A percentile compares a stretch with the other conserved stretches of the same genome.
These are phyloP conservation scores for Coregonus clupeaformis DNA, from an alignment of 2,113 vertebrate genomes.

Conservation along the genomic window DNA sequence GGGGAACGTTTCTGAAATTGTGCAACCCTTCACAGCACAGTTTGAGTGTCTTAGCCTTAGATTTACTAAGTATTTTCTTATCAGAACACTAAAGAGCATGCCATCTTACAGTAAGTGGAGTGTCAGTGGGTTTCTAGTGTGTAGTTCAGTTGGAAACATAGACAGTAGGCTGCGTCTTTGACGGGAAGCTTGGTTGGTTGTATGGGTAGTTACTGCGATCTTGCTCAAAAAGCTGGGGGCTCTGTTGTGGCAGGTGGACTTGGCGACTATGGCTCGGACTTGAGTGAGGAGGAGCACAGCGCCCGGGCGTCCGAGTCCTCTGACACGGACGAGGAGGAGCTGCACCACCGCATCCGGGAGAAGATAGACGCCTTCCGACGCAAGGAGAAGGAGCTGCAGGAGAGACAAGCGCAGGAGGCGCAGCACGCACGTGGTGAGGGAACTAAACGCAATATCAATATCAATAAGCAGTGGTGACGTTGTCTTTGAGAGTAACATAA, in stretches of 20 bases:
- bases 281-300: constrained; percentile 91
- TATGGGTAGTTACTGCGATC: constrained; percentile 20
- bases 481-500: neutral
- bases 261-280: constrained; percentile 97
- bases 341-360: constrained; percentile 93
- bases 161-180: neutral
- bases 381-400: constrained; percentile 93
- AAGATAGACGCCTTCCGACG: constrained; percentile 98
- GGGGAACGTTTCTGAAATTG: no score
- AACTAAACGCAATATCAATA: neutral
- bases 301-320: constrained; percentile 92
- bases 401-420: constrained; percentile 88
- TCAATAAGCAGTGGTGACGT: neutral
- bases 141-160: neutral
- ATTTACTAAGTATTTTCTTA: neutral
- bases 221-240: constrained; percentile 68
- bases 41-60: neutral
- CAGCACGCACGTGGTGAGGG: constrained; percentile 65
- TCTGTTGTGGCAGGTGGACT: constrained; percentile 98
- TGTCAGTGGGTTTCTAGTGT: neutral
- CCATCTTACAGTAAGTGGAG: constrained; percentile 5
- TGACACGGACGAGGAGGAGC: constrained; percentile 97
- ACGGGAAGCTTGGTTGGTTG: neutral
- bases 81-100: constrained; percentile 59
- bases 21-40: no score